Conservation (phyloP, 2,797 vertebrate species). For the Sebastes goodei region DNA sequence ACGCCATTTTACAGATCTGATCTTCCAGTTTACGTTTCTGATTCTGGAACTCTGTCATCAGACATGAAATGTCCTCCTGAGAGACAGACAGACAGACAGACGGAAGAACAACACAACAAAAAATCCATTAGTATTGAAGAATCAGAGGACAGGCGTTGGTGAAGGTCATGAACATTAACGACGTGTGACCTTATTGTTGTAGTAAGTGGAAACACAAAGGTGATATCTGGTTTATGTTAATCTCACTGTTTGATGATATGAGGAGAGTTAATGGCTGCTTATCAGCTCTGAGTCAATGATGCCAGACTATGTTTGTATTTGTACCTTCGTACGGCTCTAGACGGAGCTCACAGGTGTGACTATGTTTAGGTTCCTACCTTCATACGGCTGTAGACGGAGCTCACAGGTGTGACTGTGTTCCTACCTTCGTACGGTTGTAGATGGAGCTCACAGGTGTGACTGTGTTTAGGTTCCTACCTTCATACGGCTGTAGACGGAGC, state of each 20-base stretch:
- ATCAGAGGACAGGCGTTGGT: background rate
- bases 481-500: slow-evolving; percentile 85
- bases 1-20: slow-evolving; percentile 84
- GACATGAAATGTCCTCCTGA: slow-evolving; percentile 86
- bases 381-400: slow-evolving; percentile 85
- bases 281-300: slow-evolving; percentile 15
- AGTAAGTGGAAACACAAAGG: background rate
- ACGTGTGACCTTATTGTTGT: background rate
- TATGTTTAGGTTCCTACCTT: slow-evolving; percentile 80
- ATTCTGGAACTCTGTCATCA: slow-evolving; percentile 83
- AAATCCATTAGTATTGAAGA: background rate
- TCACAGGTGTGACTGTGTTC: slow-evolving; percentile 74
- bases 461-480: slow-evolving; percentile 80
- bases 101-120: background rate
- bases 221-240: background rate
- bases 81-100: background rate
- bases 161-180: background rate
- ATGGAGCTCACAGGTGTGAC: slow-evolving; percentile 81
- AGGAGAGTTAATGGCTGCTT: slow-evolving; percentile 5
- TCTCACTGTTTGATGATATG: background rate
- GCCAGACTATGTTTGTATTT: background rate
- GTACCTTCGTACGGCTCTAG: slow-evolving; percentile 89
- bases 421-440: slow-evolving; percentile 89
- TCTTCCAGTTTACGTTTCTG: slow-evolving; percentile 83
- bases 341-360: slow-evolving; percentile 81